Evolutionary conservation across 37 sponge, comb jelly and placozoan genomes (phyloP).

Genomic region (Tethya wilhelma): DNA sequence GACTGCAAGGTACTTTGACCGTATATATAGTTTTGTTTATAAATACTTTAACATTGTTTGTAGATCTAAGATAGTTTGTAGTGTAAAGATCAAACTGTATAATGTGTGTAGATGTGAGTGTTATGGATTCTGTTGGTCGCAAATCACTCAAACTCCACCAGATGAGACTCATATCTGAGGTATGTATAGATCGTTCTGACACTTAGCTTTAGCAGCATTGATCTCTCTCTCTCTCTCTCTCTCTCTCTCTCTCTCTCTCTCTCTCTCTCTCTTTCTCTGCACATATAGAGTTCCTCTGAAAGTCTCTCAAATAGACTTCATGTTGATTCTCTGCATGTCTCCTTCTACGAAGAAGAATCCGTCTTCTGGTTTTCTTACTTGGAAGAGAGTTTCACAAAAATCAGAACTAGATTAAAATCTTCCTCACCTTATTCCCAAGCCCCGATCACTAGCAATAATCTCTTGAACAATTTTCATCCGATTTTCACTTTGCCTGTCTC

Average conservation of each 20-base stretch:
- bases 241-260: conserved; percentile 39
- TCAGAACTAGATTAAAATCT: neutral
- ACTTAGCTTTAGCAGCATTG: neutral
- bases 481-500: conserved; percentile 40
- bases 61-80: too few species aligned
- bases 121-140: conserved; percentile 28
- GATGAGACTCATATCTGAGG: conserved; percentile 24
- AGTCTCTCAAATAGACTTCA: conserved; percentile 32
- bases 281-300: conserved; percentile 7
- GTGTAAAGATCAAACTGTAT: too few species aligned
- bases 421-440: neutral
- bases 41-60: neutral
- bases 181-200: neutral
- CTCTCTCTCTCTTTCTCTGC: conserved; percentile 16
- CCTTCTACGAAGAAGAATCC: conserved; percentile 36
- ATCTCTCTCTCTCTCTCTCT: conserved; percentile 24
- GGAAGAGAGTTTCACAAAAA: neutral
- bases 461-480: too few species aligned
- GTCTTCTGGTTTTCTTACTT: conserved; percentile 52
- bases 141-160: conserved; percentile 22
- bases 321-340: conserved; percentile 38
- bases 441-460: too few species aligned
- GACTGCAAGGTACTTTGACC: conserved; percentile 4
- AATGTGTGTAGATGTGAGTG: conserved; percentile 10
- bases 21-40: neutral